Conservation (phyloP, 2,888 invertebrate genomes). For the Drosophila macrospina region DNA sequence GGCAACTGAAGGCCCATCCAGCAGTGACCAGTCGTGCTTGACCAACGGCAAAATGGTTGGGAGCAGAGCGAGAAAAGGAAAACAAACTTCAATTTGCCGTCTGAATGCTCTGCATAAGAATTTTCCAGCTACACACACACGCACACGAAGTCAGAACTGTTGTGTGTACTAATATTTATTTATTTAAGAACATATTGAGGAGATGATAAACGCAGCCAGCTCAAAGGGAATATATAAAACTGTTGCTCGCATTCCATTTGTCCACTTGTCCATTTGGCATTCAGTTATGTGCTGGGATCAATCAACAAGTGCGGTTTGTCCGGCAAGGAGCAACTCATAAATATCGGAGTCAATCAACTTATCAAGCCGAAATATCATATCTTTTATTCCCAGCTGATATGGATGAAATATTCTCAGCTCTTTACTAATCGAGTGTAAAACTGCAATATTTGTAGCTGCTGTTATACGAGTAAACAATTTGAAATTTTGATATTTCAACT, state of each 20-base stretch:
- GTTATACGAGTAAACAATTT: too few species aligned
- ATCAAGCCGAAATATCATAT: too few species aligned
- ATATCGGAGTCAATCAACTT: too few species aligned
- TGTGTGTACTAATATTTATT: slow-evolving; percentile 13
- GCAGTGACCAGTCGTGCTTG: slow-evolving; percentile 47
- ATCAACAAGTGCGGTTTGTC: slow-evolving; percentile 8
- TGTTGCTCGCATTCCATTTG: slow-evolving; percentile 3
- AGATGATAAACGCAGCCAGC: neutral
- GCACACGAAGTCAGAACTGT: neutral
- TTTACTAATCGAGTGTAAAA: too few species aligned
- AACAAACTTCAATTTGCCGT: slow-evolving; percentile 52
- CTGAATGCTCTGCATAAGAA: slow-evolving; percentile 47
- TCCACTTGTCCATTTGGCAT: neutral
- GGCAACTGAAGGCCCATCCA: slow-evolving; percentile 8
- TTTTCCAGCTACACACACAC: slow-evolving; percentile 11
- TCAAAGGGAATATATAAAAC: slow-evolving; percentile 5
- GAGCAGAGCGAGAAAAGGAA: slow-evolving; percentile 1
- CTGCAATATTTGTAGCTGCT: too few species aligned
- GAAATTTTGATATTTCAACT: too few species aligned
- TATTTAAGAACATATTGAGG: slow-evolving; percentile 27
- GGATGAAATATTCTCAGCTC: too few species aligned
- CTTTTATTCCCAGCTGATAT: too few species aligned
- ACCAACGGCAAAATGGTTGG: slow-evolving; percentile 19
- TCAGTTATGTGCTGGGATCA: neutral
- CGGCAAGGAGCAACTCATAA: neutral